Evolutionary conservation across 1,140 invertebrate genomes (phyloP).

Genomic region (Heliconius hewitsoni): DNA sequence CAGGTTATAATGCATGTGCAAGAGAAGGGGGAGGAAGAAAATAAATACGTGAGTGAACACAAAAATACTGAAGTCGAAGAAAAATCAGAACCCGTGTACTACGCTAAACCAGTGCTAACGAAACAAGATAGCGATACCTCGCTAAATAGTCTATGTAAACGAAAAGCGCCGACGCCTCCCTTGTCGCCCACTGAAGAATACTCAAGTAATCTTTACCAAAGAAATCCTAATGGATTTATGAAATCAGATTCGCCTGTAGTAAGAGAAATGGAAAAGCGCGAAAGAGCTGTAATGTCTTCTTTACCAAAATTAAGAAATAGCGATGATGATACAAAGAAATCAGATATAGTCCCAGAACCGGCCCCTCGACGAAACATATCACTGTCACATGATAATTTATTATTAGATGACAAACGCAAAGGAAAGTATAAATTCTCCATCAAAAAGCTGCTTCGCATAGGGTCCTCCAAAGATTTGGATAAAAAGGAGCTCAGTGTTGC

Average conservation of each 20-base stretch:
- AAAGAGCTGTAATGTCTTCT: conserved; percentile 82
- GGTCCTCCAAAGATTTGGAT: conserved; percentile 85
- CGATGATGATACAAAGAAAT: conserved; percentile 64
- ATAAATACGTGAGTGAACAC: conserved; percentile 57
- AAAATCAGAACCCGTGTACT: conserved; percentile 69
- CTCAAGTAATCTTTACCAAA: conserved; percentile 75
- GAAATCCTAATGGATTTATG: conserved; percentile 82
- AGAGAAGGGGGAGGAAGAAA: conserved; percentile 62
- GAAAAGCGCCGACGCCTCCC: conserved; percentile 86
- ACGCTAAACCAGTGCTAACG: conserved; percentile 72
- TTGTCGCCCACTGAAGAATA: conserved; percentile 80
- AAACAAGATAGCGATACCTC: conserved; percentile 82
- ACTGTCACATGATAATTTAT: conserved; percentile 87
- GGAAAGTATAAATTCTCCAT: conserved; percentile 89
- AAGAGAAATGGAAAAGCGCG: conserved; percentile 88
- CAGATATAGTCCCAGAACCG: conserved; percentile 81
- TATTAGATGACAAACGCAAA: conserved; percentile 85
- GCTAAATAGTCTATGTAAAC: conserved; percentile 76
- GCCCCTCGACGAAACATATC: conserved; percentile 85
- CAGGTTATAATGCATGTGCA: conserved; percentile 80
- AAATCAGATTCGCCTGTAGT: conserved; percentile 87
- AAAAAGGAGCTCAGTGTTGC: conserved; percentile 79
- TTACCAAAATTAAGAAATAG: conserved; percentile 54
- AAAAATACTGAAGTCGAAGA: conserved; percentile 66
- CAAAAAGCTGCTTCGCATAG: conserved; percentile 91